Conservation (phyloP, 2,888 invertebrate species). For the Plemyria rubiginata region DNA sequence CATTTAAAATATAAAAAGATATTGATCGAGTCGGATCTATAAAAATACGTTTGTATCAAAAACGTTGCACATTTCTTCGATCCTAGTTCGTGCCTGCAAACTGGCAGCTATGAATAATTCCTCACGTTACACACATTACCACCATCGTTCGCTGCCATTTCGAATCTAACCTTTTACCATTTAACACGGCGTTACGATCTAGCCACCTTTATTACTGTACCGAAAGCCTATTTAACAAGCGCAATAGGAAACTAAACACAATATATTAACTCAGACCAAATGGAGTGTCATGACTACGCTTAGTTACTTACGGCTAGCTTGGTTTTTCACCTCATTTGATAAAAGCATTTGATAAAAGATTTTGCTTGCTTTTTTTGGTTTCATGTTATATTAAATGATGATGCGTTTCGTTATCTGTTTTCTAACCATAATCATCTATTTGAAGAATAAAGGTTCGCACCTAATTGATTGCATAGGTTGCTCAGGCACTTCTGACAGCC, state of each 20-base stretch:
- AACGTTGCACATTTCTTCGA: neutral
- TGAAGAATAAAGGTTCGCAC: neutral
- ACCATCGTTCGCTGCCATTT: conserved; percentile 47
- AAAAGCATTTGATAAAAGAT: too few relatives aligned
- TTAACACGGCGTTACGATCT: conserved; percentile 31
- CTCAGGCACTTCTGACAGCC: conserved; percentile 5
- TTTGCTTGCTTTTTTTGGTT: too few relatives aligned
- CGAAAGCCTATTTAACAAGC: conserved; percentile 6
- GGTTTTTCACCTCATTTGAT: neutral
- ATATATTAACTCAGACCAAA: neutral
- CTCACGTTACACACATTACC: conserved; percentile 54
- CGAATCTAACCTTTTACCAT: conserved; percentile 31
- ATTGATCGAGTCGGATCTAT: neutral
- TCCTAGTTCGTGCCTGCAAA: conserved; percentile 28
- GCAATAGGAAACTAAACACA: neutral
- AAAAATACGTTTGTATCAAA: neutral
- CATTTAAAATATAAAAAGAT: too few relatives aligned
- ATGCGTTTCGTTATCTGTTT: neutral
- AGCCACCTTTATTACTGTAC: conserved; percentile 17
- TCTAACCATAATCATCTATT: neutral
- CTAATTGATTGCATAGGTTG: neutral
- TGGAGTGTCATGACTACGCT: conserved; percentile 2
- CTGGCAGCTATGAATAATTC: conserved; percentile 59
- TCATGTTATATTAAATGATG: neutral
- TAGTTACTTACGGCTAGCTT: conserved; percentile 1